Evolutionary conservation across 2,797 vertebrate genomes (phyloP), one percentile per base, ranked within the genome.

Genomic region (Enteromius trimaculatus): DNA sequence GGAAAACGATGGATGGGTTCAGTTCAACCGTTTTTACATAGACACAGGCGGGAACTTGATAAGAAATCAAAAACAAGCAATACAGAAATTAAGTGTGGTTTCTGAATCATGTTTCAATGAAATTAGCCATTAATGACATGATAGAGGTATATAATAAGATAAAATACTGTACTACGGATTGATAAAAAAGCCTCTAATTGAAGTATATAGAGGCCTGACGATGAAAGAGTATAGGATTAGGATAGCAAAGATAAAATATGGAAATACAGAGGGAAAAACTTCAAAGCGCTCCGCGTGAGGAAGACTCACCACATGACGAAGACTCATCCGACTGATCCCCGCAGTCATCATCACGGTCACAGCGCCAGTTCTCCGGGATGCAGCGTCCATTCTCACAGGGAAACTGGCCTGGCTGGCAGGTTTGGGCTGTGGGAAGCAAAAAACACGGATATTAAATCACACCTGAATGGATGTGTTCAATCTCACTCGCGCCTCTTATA

Each of bases 261-360:
- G 11, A 64, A 79, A 31, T 42, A 39, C 44, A 53, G 31, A 53
- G 53, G 10, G 65, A 72, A 17, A 29, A 60, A 37, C 86, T 71
- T 76, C 75, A 79, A 76, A 78, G 77, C 1, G 4, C 31, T 75
- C 29, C 1, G 0, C 0, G 3, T 34, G 71, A 58, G 26, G 64
- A 58, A 49, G 77, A 85, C 87, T 90, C 86, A 97, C 96, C 94
- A 85, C 96, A 97, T 26, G 95, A 95, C 2, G 88, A 55, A 78
- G 91, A 91, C 89, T 97, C 96, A 84, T 97, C 96, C 0, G 94
- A 95, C 70, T 91, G 90, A 83, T 96, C 96, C 3, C 96, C 96
- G 58, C 96, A 97, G 88, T 97, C 96, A 17, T 96, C 94, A 79
- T 96, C 96, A 64, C 94, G 92, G 90, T 97, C 96, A 88, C 96